Conservation (phyloP, 1,140 invertebrate species). For the Copidosoma floridanum region DNA sequence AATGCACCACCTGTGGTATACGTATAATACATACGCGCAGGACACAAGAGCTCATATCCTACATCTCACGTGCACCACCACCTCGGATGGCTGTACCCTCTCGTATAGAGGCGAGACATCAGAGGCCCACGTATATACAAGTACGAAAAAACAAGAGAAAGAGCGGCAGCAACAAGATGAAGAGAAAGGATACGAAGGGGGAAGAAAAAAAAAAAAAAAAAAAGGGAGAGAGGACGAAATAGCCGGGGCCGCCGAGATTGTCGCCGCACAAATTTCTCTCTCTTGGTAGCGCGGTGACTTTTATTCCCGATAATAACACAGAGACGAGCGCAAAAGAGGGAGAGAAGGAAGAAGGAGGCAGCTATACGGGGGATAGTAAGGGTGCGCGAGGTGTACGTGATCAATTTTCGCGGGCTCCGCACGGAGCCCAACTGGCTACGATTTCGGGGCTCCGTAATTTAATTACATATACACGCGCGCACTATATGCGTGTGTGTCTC, state of each 20-base stretch:
- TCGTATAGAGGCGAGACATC: no score
- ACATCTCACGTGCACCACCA: no score
- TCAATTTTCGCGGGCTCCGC: constrained; percentile 52
- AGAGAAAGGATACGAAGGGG: neutral
- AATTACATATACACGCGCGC: constrained; percentile 47
- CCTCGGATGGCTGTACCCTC: no score
- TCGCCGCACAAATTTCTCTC: constrained; percentile 51
- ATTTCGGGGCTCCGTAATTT: constrained; percentile 52
- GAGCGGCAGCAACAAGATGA: neutral
- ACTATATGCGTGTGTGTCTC: no score
- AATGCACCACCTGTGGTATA: constrained; percentile 23
- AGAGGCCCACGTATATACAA: no score
- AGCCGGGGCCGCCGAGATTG: constrained; percentile 41
- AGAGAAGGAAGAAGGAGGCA: no score
- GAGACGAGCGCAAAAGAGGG: constrained; percentile 45
- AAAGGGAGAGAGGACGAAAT: no score
- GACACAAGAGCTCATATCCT: no score
- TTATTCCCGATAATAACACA: constrained; percentile 59
- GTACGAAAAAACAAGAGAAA: neutral
- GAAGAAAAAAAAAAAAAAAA: constrained; percentile 21
- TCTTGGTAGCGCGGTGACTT: constrained; percentile 56
- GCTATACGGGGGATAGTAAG: no score
- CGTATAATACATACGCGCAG: no score
- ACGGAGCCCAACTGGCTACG: constrained; percentile 41
- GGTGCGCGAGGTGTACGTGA: constrained; percentile 52